Evolutionary conservation across 2,888 invertebrate genomes (phyloP).

Genomic region (Lasius platythorax): DNA sequence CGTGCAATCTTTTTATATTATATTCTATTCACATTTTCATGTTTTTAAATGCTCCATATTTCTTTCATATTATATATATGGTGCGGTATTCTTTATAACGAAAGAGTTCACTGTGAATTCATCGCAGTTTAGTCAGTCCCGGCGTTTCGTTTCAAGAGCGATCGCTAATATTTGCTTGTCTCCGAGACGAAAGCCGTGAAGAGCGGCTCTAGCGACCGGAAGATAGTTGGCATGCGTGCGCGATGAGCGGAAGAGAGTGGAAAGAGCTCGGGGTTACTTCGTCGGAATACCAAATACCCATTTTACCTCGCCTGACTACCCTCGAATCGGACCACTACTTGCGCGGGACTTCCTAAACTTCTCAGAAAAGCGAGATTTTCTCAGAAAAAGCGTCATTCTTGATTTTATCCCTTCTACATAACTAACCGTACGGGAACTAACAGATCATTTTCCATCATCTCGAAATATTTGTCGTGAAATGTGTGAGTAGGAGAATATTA

Average conservation of each 20-base stretch:
- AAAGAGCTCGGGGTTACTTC: constrained; percentile 77
- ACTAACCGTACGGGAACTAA: constrained; percentile 25
- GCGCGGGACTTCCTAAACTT: constrained; percentile 74
- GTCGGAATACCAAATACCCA: constrained; percentile 82
- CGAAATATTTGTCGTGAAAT: neutral
- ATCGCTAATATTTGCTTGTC: constrained; percentile 82
- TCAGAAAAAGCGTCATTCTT: constrained; percentile 24
- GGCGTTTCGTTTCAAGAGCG: constrained; percentile 59
- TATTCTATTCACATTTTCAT: neutral
- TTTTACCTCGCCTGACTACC: constrained; percentile 79
- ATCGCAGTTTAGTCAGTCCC: constrained; percentile 53
- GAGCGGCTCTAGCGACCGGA: constrained; percentile 74
- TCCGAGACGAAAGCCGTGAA: constrained; percentile 76
- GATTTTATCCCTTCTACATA: constrained; percentile 50
- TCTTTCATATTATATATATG: neutral
- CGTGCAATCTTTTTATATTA: neutral
- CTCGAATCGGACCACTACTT: constrained; percentile 77
- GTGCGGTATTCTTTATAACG: neutral
- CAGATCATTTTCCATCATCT: neutral
- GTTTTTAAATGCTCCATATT: neutral
- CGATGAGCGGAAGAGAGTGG: constrained; percentile 76
- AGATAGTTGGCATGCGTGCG: constrained; percentile 81
- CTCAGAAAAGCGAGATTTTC: constrained; percentile 47
- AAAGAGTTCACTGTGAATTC: neutral
- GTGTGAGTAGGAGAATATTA: neutral